Base-by-base conservation (phyloP, 2,888 invertebrate genomes). In the Drosophila diplacantha region DNA sequence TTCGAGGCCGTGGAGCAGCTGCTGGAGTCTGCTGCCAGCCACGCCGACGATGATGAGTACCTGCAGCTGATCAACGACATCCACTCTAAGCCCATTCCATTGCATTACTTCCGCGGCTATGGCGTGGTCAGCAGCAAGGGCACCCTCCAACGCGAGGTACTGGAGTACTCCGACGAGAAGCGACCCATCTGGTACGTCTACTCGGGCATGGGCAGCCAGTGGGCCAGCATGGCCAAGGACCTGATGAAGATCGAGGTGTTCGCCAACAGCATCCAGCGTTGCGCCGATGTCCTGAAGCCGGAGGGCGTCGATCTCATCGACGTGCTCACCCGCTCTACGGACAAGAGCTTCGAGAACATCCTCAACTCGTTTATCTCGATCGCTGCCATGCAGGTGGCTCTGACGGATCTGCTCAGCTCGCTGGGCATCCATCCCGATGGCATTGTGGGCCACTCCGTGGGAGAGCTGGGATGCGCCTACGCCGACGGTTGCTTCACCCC, bases 121-220 rank as follows among this genome's bases (percentile, higher is more conserved):
- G 89, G 92, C 20, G 90, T 98, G 53, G 88, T 96, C 32, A 92
- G 92, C 67, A 90, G 90, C 32, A 89, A 90, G 18, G 85, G 84
- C 3, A 69, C 81, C 0, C 58, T 84, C 18, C 86, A 88, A 29
- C 88, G 90, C 14, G 93, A 93, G 83, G 88, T 92, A 2, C 56
- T 85, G 2, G 89, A 90, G 47, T 86, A 80, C 61, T 86, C 89
- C 11, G 89, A 90, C 14, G 93, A 93, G 39, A 91, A 91, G 69
- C 91, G 95, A 14, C 96, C 98, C 1, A 89, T 98, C 56, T 99
- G 98, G 96, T 99, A 92, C 88, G 92, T 99, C 69, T 99, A 97
- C 90, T 94, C 97, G 44, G 99, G 99, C 63, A 99, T 99, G 99
- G 99, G 99, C 14, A 94, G 96, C 39, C 99, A 99, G 89, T 99